Conservation (phyloP, 2,888 invertebrate species). For the Drosophila greeni region DNA sequence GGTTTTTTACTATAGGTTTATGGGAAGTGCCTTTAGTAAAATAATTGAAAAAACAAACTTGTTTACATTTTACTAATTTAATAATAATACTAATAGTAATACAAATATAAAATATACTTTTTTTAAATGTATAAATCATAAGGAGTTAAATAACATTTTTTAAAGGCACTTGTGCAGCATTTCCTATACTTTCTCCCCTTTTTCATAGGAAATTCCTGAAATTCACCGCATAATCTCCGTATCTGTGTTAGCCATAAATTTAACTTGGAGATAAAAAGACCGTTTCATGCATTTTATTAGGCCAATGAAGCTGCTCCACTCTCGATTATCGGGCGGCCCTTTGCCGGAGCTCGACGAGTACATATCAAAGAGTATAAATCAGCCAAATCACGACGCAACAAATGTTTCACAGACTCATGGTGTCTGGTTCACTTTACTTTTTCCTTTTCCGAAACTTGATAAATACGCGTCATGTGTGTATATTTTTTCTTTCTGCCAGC, state of each 20-base stretch:
- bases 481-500: background rate
- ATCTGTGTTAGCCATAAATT: conserved; percentile 5
- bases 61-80: too few species aligned
- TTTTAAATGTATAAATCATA: background rate
- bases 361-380: conserved; percentile 69
- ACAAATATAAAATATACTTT: too few species aligned
- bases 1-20: conserved; percentile 26
- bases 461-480: conserved; percentile 31
- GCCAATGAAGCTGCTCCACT: conserved; percentile 40
- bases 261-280: conserved; percentile 21
- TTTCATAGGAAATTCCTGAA: background rate
- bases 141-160: background rate
- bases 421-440: conserved; percentile 9
- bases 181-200: too few species aligned
- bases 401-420: conserved; percentile 57
- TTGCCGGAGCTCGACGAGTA: conserved; percentile 34
- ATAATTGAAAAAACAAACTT: too few species aligned
- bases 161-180: too few species aligned
- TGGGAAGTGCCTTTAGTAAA: background rate
- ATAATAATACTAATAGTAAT: too few species aligned
- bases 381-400: conserved; percentile 69
- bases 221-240: background rate
- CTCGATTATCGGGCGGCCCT: conserved; percentile 52
- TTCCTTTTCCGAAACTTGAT: conserved; percentile 34
- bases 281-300: conserved; percentile 53